Percentiles rank a stretch among this genome's conserved stretches.
Conservation (phyloP, 64 coral and sea anemone genomes). For the Orbicella faveolata region DNA sequence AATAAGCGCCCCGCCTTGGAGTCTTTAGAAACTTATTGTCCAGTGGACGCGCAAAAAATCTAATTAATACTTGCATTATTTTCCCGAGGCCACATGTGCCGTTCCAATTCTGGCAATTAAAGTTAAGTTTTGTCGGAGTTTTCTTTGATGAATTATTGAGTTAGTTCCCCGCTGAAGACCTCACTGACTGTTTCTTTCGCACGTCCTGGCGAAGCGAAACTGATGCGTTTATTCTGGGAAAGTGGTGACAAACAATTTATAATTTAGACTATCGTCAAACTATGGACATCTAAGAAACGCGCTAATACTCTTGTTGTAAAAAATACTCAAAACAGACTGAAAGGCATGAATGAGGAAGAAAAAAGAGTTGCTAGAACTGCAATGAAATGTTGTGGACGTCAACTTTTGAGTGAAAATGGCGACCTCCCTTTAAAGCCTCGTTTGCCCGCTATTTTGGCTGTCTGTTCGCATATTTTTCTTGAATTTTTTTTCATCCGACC, state of each 20-base stretch:
- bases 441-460: no score
- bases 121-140: constrained; percentile 1
- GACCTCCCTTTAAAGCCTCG: no score
- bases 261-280: no score
- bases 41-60: neutral
- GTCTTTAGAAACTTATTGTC: neutral
- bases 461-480: no score
- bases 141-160: constrained; percentile 46
- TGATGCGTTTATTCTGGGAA: neutral
- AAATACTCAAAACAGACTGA: no score
- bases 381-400: no score
- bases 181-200: neutral
- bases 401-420: no score
- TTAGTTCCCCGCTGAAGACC: constrained; percentile 15
- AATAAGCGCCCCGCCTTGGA: neutral
- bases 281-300: no score
- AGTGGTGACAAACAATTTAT: neutral
- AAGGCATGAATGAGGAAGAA: no score
- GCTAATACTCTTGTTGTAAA: no score
- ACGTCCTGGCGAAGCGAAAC: neutral
- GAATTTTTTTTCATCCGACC: neutral
- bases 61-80: constrained; percentile 2
- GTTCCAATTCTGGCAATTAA: neutral
- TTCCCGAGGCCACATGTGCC: neutral
- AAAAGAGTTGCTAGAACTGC: no score